Conservation (phyloP, 1,140 invertebrate genomes). For the Cataglyphis hispanica region DNA sequence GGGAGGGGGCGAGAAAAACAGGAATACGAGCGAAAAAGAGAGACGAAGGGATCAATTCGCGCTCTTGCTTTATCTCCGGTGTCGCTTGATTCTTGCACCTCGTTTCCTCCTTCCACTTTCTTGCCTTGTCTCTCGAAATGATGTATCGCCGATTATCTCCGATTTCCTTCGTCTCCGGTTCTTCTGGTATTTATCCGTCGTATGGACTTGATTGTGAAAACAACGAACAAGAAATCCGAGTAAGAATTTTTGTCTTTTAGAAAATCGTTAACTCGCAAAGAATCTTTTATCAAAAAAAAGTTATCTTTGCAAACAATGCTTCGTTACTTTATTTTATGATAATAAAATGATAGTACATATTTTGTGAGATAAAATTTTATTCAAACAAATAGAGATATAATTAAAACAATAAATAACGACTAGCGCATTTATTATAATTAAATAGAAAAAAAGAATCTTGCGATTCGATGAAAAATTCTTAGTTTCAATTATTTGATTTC, state of each 20-base stretch:
- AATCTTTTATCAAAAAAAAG: background rate
- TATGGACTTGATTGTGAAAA: background rate
- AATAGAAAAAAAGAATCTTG: background rate
- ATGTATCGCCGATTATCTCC: conserved; percentile 15
- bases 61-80: conserved; percentile 34
- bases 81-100: conserved; percentile 51
- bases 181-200: conserved; percentile 31
- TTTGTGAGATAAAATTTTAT: background rate
- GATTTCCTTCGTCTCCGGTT: conserved; percentile 50
- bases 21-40: conserved; percentile 30
- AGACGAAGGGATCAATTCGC: conserved; percentile 47
- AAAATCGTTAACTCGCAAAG: background rate
- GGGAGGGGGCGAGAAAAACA: conserved; percentile 39
- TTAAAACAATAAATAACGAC: background rate
- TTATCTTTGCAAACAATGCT: too few relatives aligned
- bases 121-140: conserved; percentile 18
- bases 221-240: background rate
- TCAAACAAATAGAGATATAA: background rate
- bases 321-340: too few relatives aligned
- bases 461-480: background rate
- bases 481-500: conserved; percentile 1
- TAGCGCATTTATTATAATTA: background rate
- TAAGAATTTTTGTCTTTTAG: background rate
- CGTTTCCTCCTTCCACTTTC: conserved; percentile 18
- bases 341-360: background rate